These are phyloP conservation scores for Silurus glanis DNA, from an alignment of 2,113 vertebrate genomes.

Conservation along the genomic window DNA sequence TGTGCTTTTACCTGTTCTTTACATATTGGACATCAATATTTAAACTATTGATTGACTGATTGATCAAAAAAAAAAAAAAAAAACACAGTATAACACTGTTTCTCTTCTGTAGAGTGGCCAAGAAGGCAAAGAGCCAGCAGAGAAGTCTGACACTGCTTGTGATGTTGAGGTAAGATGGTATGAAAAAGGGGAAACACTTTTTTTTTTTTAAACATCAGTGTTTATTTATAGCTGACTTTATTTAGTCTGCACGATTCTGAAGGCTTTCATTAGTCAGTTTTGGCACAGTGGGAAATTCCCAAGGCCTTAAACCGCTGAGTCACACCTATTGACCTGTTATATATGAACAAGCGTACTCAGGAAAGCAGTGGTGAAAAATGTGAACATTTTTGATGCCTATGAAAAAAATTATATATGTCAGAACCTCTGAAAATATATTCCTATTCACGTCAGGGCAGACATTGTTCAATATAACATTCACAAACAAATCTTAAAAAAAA, in stretches of 20 bases:
- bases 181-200: neutral
- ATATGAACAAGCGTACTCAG: neutral
- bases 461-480: too few species aligned
- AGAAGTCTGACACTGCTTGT: slow-evolving; percentile 18
- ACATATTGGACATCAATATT: neutral
- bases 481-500: too few species aligned
- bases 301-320: neutral
- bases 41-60: neutral
- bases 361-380: neutral
- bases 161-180: slow-evolving; percentile 44
- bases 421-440: too few species aligned
- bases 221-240: neutral
- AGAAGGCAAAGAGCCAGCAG: slow-evolving; percentile 3
- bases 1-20: neutral
- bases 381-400: too few species aligned
- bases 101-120: slow-evolving; percentile 10
- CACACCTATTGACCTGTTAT: neutral
- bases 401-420: too few species aligned
- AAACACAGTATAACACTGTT: neutral
- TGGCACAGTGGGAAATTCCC: neutral
- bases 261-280: neutral
- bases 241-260: neutral
- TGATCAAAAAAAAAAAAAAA: neutral
- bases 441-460: too few species aligned
- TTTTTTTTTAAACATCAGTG: neutral